Conservation (phyloP, 2,888 invertebrate species). For the Fissipunctia ypsillon region DNA sequence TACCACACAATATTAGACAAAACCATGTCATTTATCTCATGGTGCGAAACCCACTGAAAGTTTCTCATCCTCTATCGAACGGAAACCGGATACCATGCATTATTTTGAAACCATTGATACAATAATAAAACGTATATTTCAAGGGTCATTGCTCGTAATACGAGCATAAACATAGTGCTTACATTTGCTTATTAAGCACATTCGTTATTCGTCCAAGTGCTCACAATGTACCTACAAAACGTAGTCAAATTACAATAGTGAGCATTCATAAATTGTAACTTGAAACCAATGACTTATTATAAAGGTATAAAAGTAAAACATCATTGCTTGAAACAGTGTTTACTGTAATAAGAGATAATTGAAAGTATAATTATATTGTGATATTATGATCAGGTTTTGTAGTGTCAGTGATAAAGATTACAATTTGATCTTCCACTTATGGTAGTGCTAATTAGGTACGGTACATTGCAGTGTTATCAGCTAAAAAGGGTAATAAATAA, state of each 20-base stretch:
- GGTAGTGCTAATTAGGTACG: neutral
- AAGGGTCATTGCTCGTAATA: constrained; percentile 47
- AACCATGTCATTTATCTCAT: neutral
- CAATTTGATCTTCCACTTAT: neutral
- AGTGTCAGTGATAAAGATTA: neutral
- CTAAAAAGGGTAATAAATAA: constrained; percentile 1
- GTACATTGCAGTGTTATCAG: neutral
- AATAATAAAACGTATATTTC: constrained; percentile 3
- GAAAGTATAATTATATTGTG: neutral
- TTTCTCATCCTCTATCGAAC: neutral
- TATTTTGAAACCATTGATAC: constrained; percentile 17
- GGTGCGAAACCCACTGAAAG: neutral
- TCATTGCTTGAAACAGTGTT: constrained; percentile 37
- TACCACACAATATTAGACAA: neutral
- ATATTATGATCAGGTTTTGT: neutral
- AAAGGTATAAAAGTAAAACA: too few species aligned
- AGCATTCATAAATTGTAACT: constrained; percentile 20
- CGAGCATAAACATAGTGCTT: constrained; percentile 16
- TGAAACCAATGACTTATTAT: too few species aligned
- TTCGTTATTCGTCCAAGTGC: constrained; percentile 39
- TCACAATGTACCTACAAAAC: neutral
- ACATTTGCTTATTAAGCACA: constrained; percentile 26
- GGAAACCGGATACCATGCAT: neutral
- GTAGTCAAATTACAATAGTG: constrained; percentile 10
- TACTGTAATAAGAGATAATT: neutral